These are phyloP conservation scores for Pipistrellus nathusii DNA, from an alignment of 2,797 vertebrate genomes.

Conservation along the genomic window DNA sequence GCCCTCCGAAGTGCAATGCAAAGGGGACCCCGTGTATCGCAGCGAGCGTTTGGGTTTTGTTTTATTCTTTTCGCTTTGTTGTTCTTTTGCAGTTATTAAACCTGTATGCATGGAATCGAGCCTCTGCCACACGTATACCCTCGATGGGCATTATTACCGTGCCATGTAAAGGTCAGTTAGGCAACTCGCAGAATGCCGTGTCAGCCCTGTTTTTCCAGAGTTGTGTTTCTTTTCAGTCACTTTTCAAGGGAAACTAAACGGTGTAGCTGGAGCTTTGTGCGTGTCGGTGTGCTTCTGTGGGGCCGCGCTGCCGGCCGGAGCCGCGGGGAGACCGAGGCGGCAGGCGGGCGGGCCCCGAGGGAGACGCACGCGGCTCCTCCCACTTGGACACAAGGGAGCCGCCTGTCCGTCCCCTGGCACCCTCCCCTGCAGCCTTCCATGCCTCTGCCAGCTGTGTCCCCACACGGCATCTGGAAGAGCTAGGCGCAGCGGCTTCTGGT, in stretches of 20 bases:
- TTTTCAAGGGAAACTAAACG: slow-evolving; percentile 87
- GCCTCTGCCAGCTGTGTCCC: background rate
- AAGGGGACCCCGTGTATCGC: slow-evolving; percentile 93
- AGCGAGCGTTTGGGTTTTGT: slow-evolving; percentile 83
- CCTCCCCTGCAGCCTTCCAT: background rate
- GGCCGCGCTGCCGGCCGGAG: background rate
- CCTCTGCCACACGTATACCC: slow-evolving; percentile 93
- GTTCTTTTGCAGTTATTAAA: slow-evolving; percentile 90
- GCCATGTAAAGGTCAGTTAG: slow-evolving; percentile 91
- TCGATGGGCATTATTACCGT: slow-evolving; percentile 96
- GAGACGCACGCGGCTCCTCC: background rate
- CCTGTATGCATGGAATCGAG: slow-evolving; percentile 94
- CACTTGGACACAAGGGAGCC: background rate
- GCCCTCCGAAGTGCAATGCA: slow-evolving; percentile 92
- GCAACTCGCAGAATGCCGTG: slow-evolving; percentile 90
- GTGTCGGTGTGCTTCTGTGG: slow-evolving; percentile 72
- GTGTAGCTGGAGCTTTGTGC: slow-evolving; percentile 66
- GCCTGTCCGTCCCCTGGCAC: background rate
- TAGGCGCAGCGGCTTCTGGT: background rate
- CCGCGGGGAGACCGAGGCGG: background rate
- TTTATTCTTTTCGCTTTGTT: slow-evolving; percentile 87
- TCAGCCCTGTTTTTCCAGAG: slow-evolving; percentile 88
- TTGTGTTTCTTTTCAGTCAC: slow-evolving; percentile 85
- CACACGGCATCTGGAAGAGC: background rate
- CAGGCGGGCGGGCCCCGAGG: background rate